Evolutionary conservation across 2,113 vertebrate genomes (phyloP).

Genomic region (Danionella cerebrum): DNA sequence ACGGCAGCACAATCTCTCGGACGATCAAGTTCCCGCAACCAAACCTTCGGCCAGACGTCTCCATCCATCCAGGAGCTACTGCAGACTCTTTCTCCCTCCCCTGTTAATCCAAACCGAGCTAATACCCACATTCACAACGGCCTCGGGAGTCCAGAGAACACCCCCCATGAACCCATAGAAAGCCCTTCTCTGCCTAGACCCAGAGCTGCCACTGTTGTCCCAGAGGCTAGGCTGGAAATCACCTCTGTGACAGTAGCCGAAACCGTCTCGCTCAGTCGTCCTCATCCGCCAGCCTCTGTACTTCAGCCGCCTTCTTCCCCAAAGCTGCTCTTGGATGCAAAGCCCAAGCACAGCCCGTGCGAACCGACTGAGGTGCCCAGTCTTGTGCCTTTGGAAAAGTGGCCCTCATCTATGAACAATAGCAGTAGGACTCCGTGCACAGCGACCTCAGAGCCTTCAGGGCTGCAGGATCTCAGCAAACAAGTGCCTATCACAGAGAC

Average conservation of each 20-base stretch:
- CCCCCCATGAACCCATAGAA: not conserved
- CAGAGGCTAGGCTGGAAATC: slow-evolving; percentile 37
- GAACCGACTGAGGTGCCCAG: slow-evolving; percentile 29
- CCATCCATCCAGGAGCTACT: slow-evolving; percentile 29
- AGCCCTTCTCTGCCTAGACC: slow-evolving; percentile 22
- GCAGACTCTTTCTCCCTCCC: slow-evolving; percentile 25
- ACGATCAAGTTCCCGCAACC: slow-evolving; percentile 64
- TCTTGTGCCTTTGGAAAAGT: slow-evolving; percentile 39
- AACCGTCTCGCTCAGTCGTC: slow-evolving; percentile 35
- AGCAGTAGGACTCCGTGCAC: slow-evolving; percentile 31
- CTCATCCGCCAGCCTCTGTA: slow-evolving; percentile 35
- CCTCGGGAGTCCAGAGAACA: slow-evolving; percentile 29
- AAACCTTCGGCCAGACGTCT: not conserved
- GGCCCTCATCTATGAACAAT: not conserved
- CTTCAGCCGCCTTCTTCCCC: slow-evolving; percentile 9
- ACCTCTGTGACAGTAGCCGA: slow-evolving; percentile 34
- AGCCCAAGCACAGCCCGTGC: slow-evolving; percentile 80
- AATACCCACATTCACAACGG: slow-evolving; percentile 30
- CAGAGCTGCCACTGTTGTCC: slow-evolving; percentile 51
- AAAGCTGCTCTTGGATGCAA: slow-evolving; percentile 69
- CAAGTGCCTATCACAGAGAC: slow-evolving; percentile 37
- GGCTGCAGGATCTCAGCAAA: slow-evolving; percentile 37
- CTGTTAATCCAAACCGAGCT: not conserved
- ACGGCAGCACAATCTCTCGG: slow-evolving; percentile 42
- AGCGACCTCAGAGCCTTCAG: slow-evolving; percentile 4